phyloP scores from a whole-genome alignment of 2,113 vertebrate genomes.

The Phocoena sinus region DNA sequence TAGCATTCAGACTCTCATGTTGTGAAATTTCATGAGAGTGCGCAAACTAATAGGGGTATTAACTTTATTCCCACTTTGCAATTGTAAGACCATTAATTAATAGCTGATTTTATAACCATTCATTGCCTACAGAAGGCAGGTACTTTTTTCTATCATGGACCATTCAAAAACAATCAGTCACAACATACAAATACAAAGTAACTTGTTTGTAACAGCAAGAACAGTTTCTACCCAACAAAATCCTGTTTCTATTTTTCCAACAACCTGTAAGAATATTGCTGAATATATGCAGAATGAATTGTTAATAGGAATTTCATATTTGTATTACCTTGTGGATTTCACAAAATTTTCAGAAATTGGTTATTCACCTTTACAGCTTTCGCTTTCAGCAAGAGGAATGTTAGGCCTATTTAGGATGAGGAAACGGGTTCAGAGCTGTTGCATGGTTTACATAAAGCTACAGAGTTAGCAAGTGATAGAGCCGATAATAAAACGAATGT shows the following conservation, averaged over 20 bases:
- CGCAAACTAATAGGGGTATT: not conserved
- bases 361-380: not conserved
- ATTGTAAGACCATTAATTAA: not conserved
- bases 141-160: not conserved
- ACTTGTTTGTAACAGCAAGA: not conserved
- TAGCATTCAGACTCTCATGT: not conserved
- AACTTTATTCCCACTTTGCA: not conserved
- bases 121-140: not conserved
- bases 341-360: not conserved
- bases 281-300: not conserved
- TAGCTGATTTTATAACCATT: not conserved
- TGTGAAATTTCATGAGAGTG: not conserved
- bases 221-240: not conserved
- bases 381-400: not conserved
- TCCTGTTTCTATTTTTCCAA: not conserved
- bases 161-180: not conserved
- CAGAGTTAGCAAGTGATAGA: not conserved
- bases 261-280: not conserved
- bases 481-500: not conserved
- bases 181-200: not conserved
- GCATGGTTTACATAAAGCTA: not conserved
- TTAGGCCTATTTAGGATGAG: not conserved
- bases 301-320: not conserved
- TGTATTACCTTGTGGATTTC: not conserved
- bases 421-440: not conserved